These are phyloP conservation scores for Rachycentron canadum DNA, from an alignment of 2,797 vertebrate genomes.

Conservation along the genomic window DNA sequence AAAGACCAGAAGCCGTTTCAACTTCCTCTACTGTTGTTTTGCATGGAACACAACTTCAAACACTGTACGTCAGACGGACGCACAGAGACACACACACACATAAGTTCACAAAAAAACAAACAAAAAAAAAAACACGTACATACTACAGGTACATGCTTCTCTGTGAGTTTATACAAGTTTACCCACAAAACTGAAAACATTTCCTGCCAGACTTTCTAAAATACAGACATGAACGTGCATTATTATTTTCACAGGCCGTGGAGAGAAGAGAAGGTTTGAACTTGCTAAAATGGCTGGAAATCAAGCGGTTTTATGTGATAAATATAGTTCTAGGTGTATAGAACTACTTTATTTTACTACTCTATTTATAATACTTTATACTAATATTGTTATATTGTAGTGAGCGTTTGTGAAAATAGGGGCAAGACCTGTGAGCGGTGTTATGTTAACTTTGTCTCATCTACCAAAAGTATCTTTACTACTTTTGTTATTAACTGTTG, in stretches of 20 bases:
- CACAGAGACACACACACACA: constrained; percentile 25
- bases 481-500: background rate
- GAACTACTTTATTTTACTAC: too few relatives aligned
- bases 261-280: background rate
- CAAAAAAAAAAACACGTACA: constrained; percentile 1
- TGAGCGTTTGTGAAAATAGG: background rate
- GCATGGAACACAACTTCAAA: constrained; percentile 72
- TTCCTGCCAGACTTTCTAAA: constrained; percentile 15
- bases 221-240: constrained; percentile 8
- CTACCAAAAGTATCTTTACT: background rate
- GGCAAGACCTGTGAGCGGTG: background rate
- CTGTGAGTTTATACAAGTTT: constrained; percentile 15
- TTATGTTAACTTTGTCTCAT: background rate
- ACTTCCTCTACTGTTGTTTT: constrained; percentile 78
- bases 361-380: too few relatives aligned
- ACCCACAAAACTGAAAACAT: background rate
- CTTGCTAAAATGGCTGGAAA: constrained; percentile 2
- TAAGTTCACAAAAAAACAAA: constrained; percentile 19
- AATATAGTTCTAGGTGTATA: too few relatives aligned
- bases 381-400: too few relatives aligned
- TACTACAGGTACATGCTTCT: constrained; percentile 14
- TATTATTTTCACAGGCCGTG: constrained; percentile 24
- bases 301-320: background rate
- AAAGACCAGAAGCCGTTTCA: constrained; percentile 80
- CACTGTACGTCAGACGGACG: constrained; percentile 53